These are phyloP conservation scores for Gandaritis pyraliata DNA, from an alignment of 2,888 invertebrate species.

Conservation along the genomic window DNA sequence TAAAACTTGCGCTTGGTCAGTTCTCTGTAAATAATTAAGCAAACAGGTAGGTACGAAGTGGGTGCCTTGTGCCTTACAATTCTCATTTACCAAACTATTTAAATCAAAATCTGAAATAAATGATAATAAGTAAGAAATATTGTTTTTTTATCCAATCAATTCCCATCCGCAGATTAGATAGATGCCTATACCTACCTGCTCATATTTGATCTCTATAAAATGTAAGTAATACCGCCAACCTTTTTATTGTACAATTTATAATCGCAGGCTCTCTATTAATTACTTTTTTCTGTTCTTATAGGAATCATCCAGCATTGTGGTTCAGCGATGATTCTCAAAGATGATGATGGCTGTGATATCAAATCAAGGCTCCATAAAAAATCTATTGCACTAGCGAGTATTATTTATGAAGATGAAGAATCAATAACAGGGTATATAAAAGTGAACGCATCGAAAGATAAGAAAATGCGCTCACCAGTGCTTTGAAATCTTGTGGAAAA, in stretches of 20 bases:
- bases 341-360: constrained; percentile 59
- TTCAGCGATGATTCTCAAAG: constrained; percentile 60
- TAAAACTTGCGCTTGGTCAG: no score
- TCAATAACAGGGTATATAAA: constrained; percentile 37
- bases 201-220: no score
- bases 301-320: constrained; percentile 63
- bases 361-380: constrained; percentile 58
- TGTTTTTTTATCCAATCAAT: not conserved
- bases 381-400: constrained; percentile 58
- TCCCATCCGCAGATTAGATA: not conserved
- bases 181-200: no score
- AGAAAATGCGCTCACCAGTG: constrained; percentile 17
- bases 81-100: not conserved
- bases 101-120: constrained; percentile 6
- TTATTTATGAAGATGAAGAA: constrained; percentile 47
- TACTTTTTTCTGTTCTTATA: constrained; percentile 60
- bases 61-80: not conserved
- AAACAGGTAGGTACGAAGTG: no score
- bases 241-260: not conserved
- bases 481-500: constrained; percentile 26
- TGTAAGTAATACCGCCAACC: constrained; percentile 8
- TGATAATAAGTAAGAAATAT: not conserved
- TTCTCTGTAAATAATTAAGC: no score
- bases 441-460: constrained; percentile 5
- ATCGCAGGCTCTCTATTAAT: constrained; percentile 10